Conservation (phyloP, 2,797 vertebrate genomes). For the Enteromius trimaculatus region DNA sequence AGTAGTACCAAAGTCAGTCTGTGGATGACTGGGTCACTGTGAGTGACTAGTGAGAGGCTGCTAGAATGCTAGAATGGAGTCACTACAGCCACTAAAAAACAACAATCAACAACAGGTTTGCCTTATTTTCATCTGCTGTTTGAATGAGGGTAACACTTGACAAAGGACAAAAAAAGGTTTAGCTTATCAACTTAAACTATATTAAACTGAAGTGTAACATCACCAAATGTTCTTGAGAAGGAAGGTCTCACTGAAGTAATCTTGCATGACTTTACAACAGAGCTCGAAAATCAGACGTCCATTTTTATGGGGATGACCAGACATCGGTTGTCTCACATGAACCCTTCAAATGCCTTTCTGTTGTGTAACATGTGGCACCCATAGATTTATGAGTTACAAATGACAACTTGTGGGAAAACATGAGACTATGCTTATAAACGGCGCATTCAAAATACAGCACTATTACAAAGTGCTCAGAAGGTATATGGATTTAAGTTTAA, state of each 20-base stretch:
- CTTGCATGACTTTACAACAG: slow-evolving; percentile 16
- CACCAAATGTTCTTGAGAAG: neutral
- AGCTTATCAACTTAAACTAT: neutral
- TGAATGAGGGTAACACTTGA: neutral
- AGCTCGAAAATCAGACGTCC: slow-evolving; percentile 24
- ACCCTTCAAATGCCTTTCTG: slow-evolving; percentile 25
- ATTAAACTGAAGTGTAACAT: neutral
- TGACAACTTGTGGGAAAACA: neutral
- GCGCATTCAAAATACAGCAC: neutral
- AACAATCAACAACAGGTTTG: neutral
- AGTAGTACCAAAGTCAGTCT: neutral
- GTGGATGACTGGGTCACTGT: neutral
- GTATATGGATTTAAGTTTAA: neutral
- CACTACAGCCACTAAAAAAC: neutral
- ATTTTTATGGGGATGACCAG: slow-evolving; percentile 36
- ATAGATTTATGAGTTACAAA: slow-evolving; percentile 36
- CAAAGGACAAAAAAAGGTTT: neutral
- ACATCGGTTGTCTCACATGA: slow-evolving; percentile 42
- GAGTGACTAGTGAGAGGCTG: neutral
- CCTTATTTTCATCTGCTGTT: neutral
- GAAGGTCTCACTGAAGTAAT: slow-evolving; percentile 11
- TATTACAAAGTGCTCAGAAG: neutral
- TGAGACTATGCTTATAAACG: neutral
- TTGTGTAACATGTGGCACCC: slow-evolving; percentile 23
- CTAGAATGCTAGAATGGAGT: slow-evolving; percentile 23